Conservation (phyloP, 1,140 invertebrate species). For the Drosophila sproati region DNA sequence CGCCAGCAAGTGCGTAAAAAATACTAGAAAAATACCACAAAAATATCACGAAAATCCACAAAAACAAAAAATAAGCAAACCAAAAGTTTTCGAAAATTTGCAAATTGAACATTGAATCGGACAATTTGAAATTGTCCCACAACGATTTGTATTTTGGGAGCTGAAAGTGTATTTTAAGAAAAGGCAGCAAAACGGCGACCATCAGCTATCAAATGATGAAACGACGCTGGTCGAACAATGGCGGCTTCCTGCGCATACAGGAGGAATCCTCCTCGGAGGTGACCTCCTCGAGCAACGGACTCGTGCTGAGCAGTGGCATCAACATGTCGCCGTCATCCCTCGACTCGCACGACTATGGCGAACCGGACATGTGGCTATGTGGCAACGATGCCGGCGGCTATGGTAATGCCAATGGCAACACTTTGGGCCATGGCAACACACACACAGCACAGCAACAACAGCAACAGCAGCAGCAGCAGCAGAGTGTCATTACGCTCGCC, state of each 20-base stretch:
- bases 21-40: constrained; percentile 55
- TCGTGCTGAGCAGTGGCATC: constrained; percentile 86
- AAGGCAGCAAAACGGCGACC: constrained; percentile 78
- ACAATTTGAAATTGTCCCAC: constrained; percentile 45
- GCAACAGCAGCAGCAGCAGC: constrained; percentile 57
- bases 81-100: neutral
- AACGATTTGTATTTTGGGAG: constrained; percentile 7
- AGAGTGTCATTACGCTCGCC: constrained; percentile 76
- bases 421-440: constrained; percentile 34
- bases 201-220: constrained; percentile 87
- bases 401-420: constrained; percentile 66
- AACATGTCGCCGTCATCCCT: constrained; percentile 89
- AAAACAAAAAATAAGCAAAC: neutral
- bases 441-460: neutral
- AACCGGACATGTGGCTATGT: constrained; percentile 92
- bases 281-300: constrained; percentile 88
- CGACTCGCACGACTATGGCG: constrained; percentile 87
- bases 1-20: constrained; percentile 81
- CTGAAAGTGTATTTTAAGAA: constrained; percentile 19
- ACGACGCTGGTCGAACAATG: constrained; percentile 89
- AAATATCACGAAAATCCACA: neutral
- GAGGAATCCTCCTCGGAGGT: constrained; percentile 91
- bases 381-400: constrained; percentile 84
- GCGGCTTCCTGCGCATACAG: constrained; percentile 88
- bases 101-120: constrained; percentile 1